Base-by-base conservation (phyloP, 2,888 invertebrate species). In the Meandrusa payeni region DNA sequence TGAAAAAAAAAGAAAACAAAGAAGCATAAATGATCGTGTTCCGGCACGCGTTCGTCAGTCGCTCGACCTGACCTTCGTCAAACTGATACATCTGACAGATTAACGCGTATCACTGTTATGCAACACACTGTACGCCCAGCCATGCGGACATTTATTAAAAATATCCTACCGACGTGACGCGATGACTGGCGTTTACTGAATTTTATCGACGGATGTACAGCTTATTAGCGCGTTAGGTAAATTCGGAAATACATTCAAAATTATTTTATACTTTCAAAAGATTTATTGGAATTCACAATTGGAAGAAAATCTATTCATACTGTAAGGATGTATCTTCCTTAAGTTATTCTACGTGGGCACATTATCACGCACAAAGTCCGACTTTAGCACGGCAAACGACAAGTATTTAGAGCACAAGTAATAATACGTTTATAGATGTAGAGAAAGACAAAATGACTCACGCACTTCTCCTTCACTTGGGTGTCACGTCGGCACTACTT, bases 21-120 rank as follows among this genome's bases (percentile, higher is more conserved):
- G 69, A 57, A 46, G 47, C 48, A 47, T 64, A 65, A 69, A 71
- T 63, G 65, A 66, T 56, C 64, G 50, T 75, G 80, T 78, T 67
- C 64, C 66, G 75, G 77, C 81, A 81, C 80, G 80, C 76, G 82
- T 73, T 68, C 55, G 60, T 56, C 57, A 51, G 51, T 49, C n/a
- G n/a, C 55, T 55, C 61, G 50, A 51, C 44, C 59, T 75, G 79
- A 86, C 85, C 86, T 81, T 85, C 85, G 81, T 86, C 86, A 86
- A 71, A 69, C 64, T 82, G 85, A 85, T 85, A 78, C 71, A 72
- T 81, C 64, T 83, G 85, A 85, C 85, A 78, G 72, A 73, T 81
- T 80, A 66, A 67, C 64, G 68, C 78, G 72, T 81, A 82, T 82
- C 78, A 68, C 64, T 64, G 67, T 69, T 69, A 61, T 74, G 74